phyloP scores from a whole-genome alignment of 2,797 vertebrate species.

The Galaxias olidus region DNA sequence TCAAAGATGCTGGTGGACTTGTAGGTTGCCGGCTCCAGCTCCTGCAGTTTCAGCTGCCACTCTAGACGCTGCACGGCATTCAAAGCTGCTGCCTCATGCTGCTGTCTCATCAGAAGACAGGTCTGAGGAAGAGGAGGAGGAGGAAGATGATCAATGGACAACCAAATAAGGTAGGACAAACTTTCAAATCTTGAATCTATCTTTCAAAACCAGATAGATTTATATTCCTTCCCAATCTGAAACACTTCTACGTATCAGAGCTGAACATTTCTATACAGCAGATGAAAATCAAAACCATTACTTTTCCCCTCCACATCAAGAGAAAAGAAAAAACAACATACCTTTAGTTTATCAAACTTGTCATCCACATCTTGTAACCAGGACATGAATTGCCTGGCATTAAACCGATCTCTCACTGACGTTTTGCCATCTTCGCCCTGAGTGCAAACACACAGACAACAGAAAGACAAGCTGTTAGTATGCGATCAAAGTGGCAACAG shows the following conservation, averaged over 20 bases:
- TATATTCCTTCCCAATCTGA: too few species aligned
- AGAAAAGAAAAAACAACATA: constrained; percentile 44
- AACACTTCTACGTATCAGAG: too few species aligned
- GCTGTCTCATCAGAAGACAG: constrained; percentile 97
- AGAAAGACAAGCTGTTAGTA: background rate
- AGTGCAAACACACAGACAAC: constrained; percentile 43
- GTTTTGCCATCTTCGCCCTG: constrained; percentile 96
- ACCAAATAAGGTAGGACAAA: too few species aligned
- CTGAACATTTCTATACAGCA: background rate
- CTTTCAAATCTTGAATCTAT: too few species aligned
- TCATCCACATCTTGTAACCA: constrained; percentile 99
- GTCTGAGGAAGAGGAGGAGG: constrained; percentile 72
- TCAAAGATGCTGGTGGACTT: constrained; percentile 99
- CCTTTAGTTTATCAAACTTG: constrained; percentile 99
- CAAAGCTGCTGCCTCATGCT: constrained; percentile 96
- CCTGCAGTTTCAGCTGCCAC: constrained; percentile 99
- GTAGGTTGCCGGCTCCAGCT: constrained; percentile 95
- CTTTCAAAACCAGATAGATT: too few species aligned
- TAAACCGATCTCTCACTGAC: constrained; percentile 95
- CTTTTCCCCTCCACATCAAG: background rate
- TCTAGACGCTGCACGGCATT: constrained; percentile 97
- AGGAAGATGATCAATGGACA: too few species aligned
- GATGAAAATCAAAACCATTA: background rate
- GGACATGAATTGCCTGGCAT: constrained; percentile 98
- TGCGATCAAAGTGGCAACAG: background rate